Conservation (phyloP, 1,140 invertebrate species). For the Pantala flavescens region DNA sequence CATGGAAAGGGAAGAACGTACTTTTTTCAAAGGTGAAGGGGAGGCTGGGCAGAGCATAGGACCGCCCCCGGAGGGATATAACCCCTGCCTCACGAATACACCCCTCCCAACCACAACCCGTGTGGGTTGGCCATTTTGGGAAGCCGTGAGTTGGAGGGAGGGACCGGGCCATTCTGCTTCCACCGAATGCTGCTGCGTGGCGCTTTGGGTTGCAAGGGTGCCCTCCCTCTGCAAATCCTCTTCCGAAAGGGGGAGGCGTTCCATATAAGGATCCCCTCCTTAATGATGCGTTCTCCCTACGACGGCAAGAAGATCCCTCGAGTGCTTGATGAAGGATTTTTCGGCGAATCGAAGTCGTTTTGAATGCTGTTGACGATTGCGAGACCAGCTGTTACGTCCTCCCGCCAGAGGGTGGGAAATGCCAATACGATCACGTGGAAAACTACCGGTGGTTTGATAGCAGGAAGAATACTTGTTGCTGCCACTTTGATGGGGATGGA, state of each 20-base stretch:
- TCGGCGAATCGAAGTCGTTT: no score
- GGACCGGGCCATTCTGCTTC: neutral
- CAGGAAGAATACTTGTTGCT: no score
- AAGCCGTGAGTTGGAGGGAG: neutral
- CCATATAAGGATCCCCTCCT: no score
- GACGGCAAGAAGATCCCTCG: no score
- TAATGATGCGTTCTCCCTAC: no score
- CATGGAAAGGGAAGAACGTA: neutral
- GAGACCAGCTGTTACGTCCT: no score
- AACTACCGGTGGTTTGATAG: no score
- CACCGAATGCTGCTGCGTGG: neutral
- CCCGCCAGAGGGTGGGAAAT: no score
- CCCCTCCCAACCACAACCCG: conserved; percentile 1
- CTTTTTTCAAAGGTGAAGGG: neutral
- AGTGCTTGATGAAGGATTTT: no score
- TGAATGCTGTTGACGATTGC: no score
- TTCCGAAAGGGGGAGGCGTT: neutral
- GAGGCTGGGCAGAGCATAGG: neutral
- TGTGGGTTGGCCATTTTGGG: conserved; percentile 1
- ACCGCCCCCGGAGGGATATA: neutral
- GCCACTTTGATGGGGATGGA: no score
- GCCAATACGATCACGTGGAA: no score
- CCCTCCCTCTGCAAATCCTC: neutral
- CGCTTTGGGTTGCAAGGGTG: neutral
- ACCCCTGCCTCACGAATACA: neutral